These are phyloP conservation scores for Trissoscelio sp. DNA, from an alignment of 2,888 invertebrate species.

Conservation along the genomic window DNA sequence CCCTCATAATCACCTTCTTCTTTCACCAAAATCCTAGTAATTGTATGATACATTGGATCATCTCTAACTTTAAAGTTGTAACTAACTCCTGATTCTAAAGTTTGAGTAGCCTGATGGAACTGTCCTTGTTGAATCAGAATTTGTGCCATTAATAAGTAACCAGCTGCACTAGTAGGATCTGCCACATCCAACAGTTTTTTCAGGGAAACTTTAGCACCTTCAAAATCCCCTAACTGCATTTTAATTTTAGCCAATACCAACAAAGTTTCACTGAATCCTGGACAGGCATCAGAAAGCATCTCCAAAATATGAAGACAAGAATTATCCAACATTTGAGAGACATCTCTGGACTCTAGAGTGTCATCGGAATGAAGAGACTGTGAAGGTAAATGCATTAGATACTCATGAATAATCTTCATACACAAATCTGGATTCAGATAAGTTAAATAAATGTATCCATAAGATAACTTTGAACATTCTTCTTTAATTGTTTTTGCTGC, in stretches of 20 bases:
- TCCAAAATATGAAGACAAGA: conserved; percentile 88
- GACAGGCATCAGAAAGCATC: conserved; percentile 90
- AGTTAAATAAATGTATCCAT: conserved; percentile 90
- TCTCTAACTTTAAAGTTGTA: conserved; percentile 97
- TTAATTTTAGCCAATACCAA: conserved; percentile 91
- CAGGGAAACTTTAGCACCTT: conserved; percentile 88
- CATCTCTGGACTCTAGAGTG: background rate
- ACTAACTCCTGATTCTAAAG: conserved; percentile 94
- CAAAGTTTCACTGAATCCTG: conserved; percentile 89
- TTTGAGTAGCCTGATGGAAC: conserved; percentile 92
- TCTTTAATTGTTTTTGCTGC: conserved; percentile 86
- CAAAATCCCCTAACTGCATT: conserved; percentile 91
- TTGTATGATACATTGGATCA: conserved; percentile 94
- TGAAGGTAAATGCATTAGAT: conserved; percentile 89
- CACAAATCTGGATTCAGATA: conserved; percentile 94
- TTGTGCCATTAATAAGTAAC: conserved; percentile 93
- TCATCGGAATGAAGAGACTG: conserved; percentile 74
- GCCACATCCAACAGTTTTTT: conserved; percentile 89
- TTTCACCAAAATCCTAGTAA: conserved; percentile 93
- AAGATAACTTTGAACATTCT: conserved; percentile 85
- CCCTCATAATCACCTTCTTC: conserved; percentile 88
- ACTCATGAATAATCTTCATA: conserved; percentile 90
- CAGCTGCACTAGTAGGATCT: conserved; percentile 92
- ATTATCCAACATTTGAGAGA: conserved; percentile 75
- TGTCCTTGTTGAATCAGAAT: conserved; percentile 90